Evolutionary conservation across 1,140 invertebrate genomes (phyloP).

Genomic region (Pseudomyrmex sp.): DNA sequence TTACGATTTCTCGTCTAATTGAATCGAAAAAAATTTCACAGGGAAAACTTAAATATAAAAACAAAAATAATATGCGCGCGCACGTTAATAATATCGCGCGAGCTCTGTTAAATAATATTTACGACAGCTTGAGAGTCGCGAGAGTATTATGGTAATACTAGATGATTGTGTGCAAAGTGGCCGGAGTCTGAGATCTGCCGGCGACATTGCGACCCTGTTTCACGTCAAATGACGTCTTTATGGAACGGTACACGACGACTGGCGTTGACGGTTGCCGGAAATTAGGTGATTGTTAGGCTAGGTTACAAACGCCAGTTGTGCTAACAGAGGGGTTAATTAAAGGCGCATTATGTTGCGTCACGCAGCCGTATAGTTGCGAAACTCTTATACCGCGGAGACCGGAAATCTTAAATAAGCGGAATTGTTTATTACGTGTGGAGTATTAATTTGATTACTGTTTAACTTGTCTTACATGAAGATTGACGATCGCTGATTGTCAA

Average conservation of each 20-base stretch:
- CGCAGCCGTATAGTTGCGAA: no score
- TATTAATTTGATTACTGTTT: background rate
- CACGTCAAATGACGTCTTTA: conserved; percentile 55
- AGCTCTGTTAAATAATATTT: no score
- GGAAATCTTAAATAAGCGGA: background rate
- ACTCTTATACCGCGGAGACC: no score
- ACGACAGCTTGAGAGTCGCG: no score
- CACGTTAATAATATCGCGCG: no score
- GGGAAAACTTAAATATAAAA: no score
- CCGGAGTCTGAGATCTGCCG: conserved; percentile 2
- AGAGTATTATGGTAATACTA: background rate
- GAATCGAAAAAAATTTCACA: no score
- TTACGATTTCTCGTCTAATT: no score
- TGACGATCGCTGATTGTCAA: no score
- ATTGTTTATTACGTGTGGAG: background rate
- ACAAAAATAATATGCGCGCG: no score
- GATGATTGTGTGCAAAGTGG: background rate
- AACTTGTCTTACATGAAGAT: no score
- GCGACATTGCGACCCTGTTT: conserved; percentile 30
- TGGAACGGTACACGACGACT: conserved; percentile 34
- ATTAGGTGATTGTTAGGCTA: conserved; percentile 65
- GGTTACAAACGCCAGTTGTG: background rate
- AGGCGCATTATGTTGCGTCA: background rate
- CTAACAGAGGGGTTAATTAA: conserved; percentile 25
- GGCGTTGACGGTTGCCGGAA: conserved; percentile 62